phyloP scores from a whole-genome alignment of 2,113 vertebrate genomes.

The Tricholaema leucomelas region DNA sequence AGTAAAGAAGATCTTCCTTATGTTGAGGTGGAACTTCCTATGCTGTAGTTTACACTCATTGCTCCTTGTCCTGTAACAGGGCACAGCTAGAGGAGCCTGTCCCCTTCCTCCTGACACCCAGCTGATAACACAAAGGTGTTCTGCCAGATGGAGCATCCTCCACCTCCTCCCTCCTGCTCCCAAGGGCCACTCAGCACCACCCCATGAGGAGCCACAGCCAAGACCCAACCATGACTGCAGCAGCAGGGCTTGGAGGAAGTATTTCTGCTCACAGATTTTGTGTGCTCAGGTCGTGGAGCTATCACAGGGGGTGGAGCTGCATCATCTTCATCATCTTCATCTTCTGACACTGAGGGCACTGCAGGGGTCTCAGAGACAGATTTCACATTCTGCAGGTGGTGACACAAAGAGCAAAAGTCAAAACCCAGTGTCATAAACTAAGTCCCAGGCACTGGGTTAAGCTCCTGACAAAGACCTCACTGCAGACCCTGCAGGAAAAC shows the following conservation, averaged over 20 bases:
- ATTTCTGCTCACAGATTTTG: slow-evolving; percentile 89
- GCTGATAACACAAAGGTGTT: neutral
- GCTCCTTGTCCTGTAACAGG: too few relatives aligned
- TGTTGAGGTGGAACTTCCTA: too few relatives aligned
- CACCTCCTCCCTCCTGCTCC: neutral
- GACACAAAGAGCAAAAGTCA: neutral
- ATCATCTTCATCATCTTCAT: slow-evolving; percentile 90
- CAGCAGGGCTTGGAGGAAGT: neutral
- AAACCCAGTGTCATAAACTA: neutral
- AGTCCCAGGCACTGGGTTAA: neutral
- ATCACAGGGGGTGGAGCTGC: slow-evolving; percentile 88
- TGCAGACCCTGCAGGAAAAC: neutral
- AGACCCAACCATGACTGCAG: neutral
- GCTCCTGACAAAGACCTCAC: neutral
- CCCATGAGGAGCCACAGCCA: neutral
- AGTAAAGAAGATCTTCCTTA: too few relatives aligned
- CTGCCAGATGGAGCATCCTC: neutral
- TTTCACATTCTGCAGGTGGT: slow-evolving; percentile 82
- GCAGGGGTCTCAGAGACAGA: slow-evolving; percentile 88
- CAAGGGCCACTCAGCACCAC: neutral
- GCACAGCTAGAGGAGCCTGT: too few relatives aligned
- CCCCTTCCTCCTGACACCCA: too few relatives aligned
- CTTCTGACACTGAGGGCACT: slow-evolving; percentile 90
- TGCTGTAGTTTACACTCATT: too few relatives aligned
- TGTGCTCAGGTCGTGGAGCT: slow-evolving; percentile 93